These are phyloP conservation scores for Hydropsyche betteni DNA, from an alignment of 2,888 invertebrate genomes.

Conservation along the genomic window DNA sequence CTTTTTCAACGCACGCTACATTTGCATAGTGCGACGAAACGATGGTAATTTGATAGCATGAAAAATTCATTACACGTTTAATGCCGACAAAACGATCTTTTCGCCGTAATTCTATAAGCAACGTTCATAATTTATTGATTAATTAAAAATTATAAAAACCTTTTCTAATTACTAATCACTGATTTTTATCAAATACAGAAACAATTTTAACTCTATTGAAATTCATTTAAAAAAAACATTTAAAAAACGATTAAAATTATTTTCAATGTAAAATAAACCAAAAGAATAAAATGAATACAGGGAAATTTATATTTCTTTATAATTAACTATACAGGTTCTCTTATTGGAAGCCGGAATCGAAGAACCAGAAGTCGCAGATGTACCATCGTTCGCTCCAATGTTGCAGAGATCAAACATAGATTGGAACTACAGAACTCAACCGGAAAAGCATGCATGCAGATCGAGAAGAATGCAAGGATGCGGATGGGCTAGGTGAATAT, in stretches of 20 bases:
- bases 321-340: slow-evolving; percentile 63
- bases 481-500: slow-evolving; percentile 64
- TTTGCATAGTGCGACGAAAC: no score
- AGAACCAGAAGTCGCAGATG: slow-evolving; percentile 72
- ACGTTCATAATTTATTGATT: no score
- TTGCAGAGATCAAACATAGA: slow-evolving; percentile 72
- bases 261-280: neutral
- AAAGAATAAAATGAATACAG: neutral
- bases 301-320: neutral
- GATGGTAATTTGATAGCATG: no score
- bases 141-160: no score
- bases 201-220: neutral
- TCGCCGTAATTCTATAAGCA: no score
- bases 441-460: slow-evolving; percentile 69
- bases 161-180: no score
- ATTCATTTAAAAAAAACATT: neutral
- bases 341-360: slow-evolving; percentile 74
- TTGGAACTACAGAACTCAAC: slow-evolving; percentile 76
- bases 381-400: slow-evolving; percentile 71
- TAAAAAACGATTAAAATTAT: no score
- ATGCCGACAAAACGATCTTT: no score
- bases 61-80: no score
- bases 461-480: slow-evolving; percentile 69
- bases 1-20: no score
- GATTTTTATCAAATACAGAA: no score